Base-by-base conservation (phyloP, 2,113 vertebrate species). In the Microcebus ravelobensis region DNA sequence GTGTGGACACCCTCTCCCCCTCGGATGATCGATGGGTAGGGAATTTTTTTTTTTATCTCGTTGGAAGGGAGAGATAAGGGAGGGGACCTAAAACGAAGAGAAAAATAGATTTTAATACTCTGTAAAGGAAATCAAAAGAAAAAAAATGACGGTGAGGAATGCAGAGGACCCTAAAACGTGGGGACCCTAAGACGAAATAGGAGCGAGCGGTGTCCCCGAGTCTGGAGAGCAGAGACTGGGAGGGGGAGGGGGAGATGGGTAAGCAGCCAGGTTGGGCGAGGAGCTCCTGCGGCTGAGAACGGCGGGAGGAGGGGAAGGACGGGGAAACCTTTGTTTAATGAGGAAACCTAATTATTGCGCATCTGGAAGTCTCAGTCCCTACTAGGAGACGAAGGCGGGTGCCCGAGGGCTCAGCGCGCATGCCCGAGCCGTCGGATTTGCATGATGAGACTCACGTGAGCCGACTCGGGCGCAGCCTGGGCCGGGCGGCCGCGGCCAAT, bases 251-350 rank as follows among this genome's bases (percentile, higher is more conserved):
- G 45, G 25, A 12, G 57, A n/a, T 1, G 5, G 55, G 9, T 81
- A 15, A 39, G 70, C 90, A 48, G 68, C 48, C 73, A 9, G 70
- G 67, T 71, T 73, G 89, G 42, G 55, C 73, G 27, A 80, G 70
- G 39, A 48, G 34, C 21, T 81, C 50, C 2, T 3, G 63, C 0
- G 50, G 36, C 71, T n/a, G 76, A 85, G 67, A 88, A 89, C 9
- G 1, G 36, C 55, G 73, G 65, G 90, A 87, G 76, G 92, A 87
- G 57, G 77, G 68, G 48, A 57, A 79, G 39, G 79, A 71, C 36
- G 91, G 87, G 90, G 84, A 96, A 97, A 92, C 70, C 96, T 96
- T 97, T 97, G 95, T 95, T 97, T 96, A 96, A 97, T 92, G 63
- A 92, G 90, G 85, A 96, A 96, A 96, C 73, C 95, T 95, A 96